phyloP scores from a whole-genome alignment of 2,797 vertebrate genomes.

The Scleropages formosus region DNA sequence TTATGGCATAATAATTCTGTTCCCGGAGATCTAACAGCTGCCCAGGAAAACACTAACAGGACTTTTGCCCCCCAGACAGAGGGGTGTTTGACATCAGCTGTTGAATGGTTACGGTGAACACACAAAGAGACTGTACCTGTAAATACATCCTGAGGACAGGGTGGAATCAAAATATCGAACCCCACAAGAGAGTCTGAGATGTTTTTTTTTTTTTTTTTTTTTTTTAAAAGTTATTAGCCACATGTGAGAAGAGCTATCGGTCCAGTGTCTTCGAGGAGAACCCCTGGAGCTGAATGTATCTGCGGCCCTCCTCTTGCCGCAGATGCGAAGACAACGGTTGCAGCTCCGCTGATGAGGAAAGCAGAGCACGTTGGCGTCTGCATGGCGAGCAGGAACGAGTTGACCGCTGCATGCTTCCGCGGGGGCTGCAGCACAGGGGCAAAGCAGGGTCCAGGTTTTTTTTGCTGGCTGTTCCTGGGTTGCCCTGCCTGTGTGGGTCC shows the following conservation, averaged over 20 bases:
- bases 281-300: background rate
- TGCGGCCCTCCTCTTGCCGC: background rate
- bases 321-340: background rate
- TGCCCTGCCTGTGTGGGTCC: background rate
- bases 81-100: background rate
- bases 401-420: constrained; percentile 20
- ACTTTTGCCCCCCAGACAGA: no score
- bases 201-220: background rate
- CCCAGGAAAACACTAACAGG: no score
- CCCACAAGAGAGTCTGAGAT: background rate
- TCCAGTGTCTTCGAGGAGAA: background rate
- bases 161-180: background rate
- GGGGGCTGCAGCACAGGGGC: background rate
- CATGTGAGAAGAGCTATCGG: background rate
- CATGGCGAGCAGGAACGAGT: background rate
- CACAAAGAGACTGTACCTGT: background rate
- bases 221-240: background rate
- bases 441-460: background rate
- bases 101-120: background rate
- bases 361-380: background rate
- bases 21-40: no score
- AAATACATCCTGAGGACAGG: background rate
- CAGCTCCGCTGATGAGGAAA: constrained; percentile 5
- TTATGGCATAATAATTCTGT: no score
- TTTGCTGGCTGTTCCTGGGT: background rate